phyloP scores from a whole-genome alignment of 2,113 vertebrate genomes.

The Malaclemys terrapin region DNA sequence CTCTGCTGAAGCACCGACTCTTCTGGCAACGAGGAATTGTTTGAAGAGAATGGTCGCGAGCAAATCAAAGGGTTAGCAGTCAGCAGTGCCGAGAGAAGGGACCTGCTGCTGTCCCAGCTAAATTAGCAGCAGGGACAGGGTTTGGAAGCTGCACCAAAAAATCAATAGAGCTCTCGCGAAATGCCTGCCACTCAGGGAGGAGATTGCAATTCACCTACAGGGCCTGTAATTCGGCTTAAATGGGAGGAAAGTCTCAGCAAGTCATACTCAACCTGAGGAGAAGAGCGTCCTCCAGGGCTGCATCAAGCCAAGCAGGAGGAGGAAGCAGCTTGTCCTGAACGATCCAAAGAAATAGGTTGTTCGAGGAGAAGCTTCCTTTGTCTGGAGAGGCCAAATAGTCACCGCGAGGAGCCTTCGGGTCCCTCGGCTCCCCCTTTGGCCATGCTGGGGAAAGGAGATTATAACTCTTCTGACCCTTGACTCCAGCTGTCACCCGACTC shows the following conservation, averaged over 20 bases:
- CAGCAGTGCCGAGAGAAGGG: not conserved
- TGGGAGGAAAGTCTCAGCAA: not conserved
- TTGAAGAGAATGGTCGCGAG: conserved; percentile 47
- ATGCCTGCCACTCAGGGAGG: conserved; percentile 23
- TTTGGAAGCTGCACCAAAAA: conserved; percentile 47
- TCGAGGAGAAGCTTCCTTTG: rapidly evolving
- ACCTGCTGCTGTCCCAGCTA: conserved; percentile 29
- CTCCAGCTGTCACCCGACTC: not conserved
- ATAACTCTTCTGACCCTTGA: not conserved
- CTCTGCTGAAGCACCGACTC: conserved; percentile 51
- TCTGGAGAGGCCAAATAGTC: not conserved
- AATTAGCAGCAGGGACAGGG: conserved; percentile 54
- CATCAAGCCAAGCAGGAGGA: rapidly evolving
- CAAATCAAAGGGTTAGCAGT: conserved; percentile 36
- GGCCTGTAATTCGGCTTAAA: not conserved
- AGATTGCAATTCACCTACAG: conserved; percentile 10
- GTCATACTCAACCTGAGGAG: not conserved
- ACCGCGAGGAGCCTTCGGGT: not conserved
- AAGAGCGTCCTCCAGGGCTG: not conserved
- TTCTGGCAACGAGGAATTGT: conserved; percentile 45
- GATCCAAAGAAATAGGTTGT: not conserved
- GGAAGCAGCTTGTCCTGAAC: not conserved
- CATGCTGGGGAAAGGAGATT: not conserved
- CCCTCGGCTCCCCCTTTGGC: not conserved
- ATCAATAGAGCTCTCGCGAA: conserved; percentile 59